A percentile compares a stretch with the other conserved stretches of the same genome.
Conservation (phyloP, 1,140 invertebrate genomes). For the Plodia interpunctella region DNA sequence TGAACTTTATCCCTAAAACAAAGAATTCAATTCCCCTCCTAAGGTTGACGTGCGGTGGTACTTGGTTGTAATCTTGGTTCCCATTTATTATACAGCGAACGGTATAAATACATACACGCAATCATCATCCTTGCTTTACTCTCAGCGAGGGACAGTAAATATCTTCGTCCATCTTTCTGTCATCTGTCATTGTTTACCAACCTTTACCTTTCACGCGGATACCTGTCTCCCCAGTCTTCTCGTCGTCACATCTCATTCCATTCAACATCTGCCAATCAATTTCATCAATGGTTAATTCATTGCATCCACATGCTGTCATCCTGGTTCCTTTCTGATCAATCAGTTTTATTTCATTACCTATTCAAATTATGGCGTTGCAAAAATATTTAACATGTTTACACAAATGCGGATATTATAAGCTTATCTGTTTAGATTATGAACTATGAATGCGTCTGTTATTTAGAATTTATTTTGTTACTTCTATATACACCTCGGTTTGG, state of each 20-base stretch:
- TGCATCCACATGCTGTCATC: too few relatives aligned
- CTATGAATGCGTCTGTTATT: not conserved
- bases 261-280: too few relatives aligned
- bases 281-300: too few relatives aligned
- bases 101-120: too few relatives aligned
- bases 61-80: not conserved
- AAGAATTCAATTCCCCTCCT: slow-evolving; percentile 59
- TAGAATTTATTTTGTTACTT: slow-evolving; percentile 2
- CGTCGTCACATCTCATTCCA: too few relatives aligned
- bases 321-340: not conserved
- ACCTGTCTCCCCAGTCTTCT: too few relatives aligned
- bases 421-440: not conserved
- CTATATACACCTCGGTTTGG: not conserved
- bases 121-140: not conserved
- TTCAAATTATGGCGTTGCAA: slow-evolving; percentile 11
- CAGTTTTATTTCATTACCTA: not conserved
- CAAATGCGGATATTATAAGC: slow-evolving; percentile 11
- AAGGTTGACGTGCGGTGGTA: not conserved
- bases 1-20: slow-evolving; percentile 72
- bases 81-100: not conserved
- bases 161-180: too few relatives aligned
- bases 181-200: too few relatives aligned
- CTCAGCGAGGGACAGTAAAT: too few relatives aligned
- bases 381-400: slow-evolving; percentile 13
- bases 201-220: too few relatives aligned